phyloP scores from a whole-genome alignment of 2,113 vertebrate genomes.

The Electrona antarctica region DNA sequence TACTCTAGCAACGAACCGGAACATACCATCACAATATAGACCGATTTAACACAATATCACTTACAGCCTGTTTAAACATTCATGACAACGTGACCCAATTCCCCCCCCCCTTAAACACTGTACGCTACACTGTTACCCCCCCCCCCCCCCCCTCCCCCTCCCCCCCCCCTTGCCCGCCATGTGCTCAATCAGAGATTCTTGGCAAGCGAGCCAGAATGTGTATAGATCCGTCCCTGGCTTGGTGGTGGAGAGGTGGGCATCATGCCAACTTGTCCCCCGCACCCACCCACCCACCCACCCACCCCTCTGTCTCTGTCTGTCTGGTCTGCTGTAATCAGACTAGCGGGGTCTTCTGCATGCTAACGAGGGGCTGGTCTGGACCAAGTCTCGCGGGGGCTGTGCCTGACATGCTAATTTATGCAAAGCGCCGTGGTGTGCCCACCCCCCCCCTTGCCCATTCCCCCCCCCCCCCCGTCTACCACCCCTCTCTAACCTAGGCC shows the following conservation, averaged over 20 bases:
- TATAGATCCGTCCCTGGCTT: slow-evolving; percentile 59
- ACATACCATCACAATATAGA: no score
- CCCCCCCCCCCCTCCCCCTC: slow-evolving; percentile 3
- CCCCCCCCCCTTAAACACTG: slow-evolving; percentile 1
- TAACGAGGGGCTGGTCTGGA: slow-evolving; percentile 67
- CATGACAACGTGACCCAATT: slow-evolving; percentile 25
- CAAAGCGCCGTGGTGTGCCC: slow-evolving; percentile 39
- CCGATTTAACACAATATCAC: no score
- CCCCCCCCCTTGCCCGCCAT: slow-evolving; percentile 18
- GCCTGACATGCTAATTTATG: slow-evolving; percentile 76
- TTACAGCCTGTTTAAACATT: slow-evolving; percentile 19
- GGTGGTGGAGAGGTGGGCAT: slow-evolving; percentile 62
- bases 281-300: not conserved
- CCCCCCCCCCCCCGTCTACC: slow-evolving; percentile 24
- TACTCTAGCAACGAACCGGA: no score
- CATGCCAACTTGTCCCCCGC: slow-evolving; percentile 46
- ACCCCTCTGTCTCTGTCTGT: slow-evolving; percentile 42
- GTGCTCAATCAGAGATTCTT: slow-evolving; percentile 44
- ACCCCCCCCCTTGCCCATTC: slow-evolving; percentile 16
- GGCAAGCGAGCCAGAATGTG: slow-evolving; percentile 44
- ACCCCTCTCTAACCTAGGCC: slow-evolving; percentile 35
- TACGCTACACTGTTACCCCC: slow-evolving; percentile 39
- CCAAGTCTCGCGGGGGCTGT: slow-evolving; percentile 59
- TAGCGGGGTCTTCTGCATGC: slow-evolving; percentile 70
- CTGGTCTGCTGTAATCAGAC: slow-evolving; percentile 65